Evolutionary conservation across 2,888 invertebrate genomes (phyloP).

Genomic region (Sipunculus nudus): DNA sequence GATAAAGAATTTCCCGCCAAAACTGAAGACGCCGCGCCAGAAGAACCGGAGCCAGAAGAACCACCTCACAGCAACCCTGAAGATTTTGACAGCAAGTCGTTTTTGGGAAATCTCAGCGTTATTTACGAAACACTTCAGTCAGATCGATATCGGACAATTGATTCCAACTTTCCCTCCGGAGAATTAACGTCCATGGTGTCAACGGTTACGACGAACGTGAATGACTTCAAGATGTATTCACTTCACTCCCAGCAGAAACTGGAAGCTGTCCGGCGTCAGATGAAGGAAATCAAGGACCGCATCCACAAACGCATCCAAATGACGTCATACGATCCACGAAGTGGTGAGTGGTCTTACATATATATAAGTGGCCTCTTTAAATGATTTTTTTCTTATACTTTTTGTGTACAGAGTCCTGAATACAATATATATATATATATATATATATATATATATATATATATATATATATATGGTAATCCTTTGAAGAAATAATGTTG

Average conservation of each 20-base stretch:
- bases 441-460: no score
- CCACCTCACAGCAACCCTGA: no score
- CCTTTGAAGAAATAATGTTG: no score
- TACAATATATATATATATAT: no score
- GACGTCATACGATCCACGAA: slow-evolving; percentile 14
- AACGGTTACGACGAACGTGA: slow-evolving; percentile 15
- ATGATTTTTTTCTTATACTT: no score
- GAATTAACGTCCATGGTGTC: slow-evolving; percentile 22
- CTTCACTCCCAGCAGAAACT: slow-evolving; percentile 16
- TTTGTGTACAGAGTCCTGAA: no score
- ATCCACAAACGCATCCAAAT: slow-evolving; percentile 21
- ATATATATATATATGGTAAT: no score
- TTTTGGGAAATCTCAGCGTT: slow-evolving; percentile 12
- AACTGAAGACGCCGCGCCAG: no score
- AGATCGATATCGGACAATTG: slow-evolving; percentile 9
- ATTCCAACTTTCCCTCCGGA: slow-evolving; percentile 14
- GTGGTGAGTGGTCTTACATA: slow-evolving; percentile 13
- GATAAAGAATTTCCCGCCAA: no score
- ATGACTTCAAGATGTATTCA: slow-evolving; percentile 19
- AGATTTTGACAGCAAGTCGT: slow-evolving; percentile 24
- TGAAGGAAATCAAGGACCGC: slow-evolving; percentile 25
- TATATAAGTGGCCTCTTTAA: no score
- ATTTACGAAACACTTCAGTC: slow-evolving; percentile 4
- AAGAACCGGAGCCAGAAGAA: no score
- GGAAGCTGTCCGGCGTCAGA: slow-evolving; percentile 22